Percentiles rank a stretch among this genome's conserved stretches.
Conservation (phyloP, 1,140 invertebrate genomes). For the Panagrolaimus sp. region DNA sequence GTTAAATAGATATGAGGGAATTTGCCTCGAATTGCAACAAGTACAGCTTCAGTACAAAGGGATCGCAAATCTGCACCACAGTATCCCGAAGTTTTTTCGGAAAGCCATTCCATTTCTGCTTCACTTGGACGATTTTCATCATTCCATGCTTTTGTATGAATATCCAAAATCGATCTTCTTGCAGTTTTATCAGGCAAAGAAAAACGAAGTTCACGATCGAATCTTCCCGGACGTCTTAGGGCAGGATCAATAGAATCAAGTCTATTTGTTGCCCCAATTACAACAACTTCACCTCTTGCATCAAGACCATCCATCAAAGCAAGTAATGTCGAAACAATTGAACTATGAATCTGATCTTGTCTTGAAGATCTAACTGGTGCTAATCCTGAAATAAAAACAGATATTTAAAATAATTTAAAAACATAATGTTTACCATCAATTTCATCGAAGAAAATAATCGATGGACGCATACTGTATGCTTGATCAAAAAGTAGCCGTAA, state of each 20-base stretch:
- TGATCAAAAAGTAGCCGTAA: constrained; percentile 50
- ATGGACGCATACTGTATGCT: constrained; percentile 63
- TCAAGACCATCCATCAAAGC: constrained; percentile 65
- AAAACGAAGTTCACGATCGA: constrained; percentile 80
- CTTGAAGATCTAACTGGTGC: constrained; percentile 63
- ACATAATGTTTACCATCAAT: constrained; percentile 59
- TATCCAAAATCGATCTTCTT: constrained; percentile 61
- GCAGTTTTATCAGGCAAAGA: constrained; percentile 67
- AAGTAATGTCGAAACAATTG: constrained; percentile 63
- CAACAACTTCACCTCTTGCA: constrained; percentile 61
- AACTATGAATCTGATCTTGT: constrained; percentile 64
- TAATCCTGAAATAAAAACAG: too few relatives aligned
- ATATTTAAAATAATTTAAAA: constrained; percentile 40
- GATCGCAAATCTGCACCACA: constrained; percentile 68
- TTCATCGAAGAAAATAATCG: constrained; percentile 64
- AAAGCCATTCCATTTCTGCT: constrained; percentile 37
- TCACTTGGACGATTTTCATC: constrained; percentile 42
- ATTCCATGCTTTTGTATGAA: constrained; percentile 62
- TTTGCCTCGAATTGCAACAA: constrained; percentile 68
- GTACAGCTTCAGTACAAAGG: constrained; percentile 62
- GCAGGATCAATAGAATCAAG: constrained; percentile 70
- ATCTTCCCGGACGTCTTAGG: constrained; percentile 70
- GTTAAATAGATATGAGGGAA: constrained; percentile 86
- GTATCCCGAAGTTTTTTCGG: constrained; percentile 60
- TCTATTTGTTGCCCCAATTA: constrained; percentile 68